Evolutionary conservation across 2,888 invertebrate species (phyloP).

Genomic region (Eilema depressum): DNA sequence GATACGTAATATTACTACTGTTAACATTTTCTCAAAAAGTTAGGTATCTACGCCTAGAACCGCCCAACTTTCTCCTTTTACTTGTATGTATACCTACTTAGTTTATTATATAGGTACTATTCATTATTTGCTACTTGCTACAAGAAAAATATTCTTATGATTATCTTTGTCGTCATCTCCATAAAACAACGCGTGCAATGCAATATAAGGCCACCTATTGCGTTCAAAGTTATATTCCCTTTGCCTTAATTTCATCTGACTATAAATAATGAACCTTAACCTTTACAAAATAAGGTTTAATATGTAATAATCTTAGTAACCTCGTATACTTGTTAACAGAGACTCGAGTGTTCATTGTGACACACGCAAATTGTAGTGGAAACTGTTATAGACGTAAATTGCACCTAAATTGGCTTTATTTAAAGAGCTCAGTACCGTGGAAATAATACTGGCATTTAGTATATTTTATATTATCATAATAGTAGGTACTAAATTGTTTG

Average conservation of each 20-base stretch:
- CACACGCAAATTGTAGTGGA: conserved; percentile 67
- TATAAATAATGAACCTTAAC: conserved; percentile 41
- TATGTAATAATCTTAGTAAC: conserved; percentile 23
- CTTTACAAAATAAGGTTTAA: conserved; percentile 31
- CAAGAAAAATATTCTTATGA: conserved; percentile 51
- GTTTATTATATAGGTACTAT: not conserved
- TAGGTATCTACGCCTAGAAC: too few species aligned
- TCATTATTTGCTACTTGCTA: not conserved
- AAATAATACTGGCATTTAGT: not conserved
- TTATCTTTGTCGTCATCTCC: conserved; percentile 61
- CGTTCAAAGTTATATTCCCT: conserved; percentile 52
- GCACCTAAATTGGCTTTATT: conserved; percentile 67
- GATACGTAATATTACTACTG: too few species aligned
- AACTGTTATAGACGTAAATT: conserved; percentile 66
- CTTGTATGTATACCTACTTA: not conserved
- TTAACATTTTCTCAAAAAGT: too few species aligned
- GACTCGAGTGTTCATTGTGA: conserved; percentile 55
- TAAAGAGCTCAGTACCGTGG: conserved; percentile 47
- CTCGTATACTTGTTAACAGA: conserved; percentile 54
- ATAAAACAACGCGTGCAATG: conserved; percentile 64
- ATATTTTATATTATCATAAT: not conserved
- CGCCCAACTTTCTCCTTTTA: not conserved
- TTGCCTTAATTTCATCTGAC: conserved; percentile 24
- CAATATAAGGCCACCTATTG: conserved; percentile 62
- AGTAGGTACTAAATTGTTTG: too few species aligned